Conservation (phyloP, 2,113 vertebrate species). For the Acanthochromis polyacanthus region DNA sequence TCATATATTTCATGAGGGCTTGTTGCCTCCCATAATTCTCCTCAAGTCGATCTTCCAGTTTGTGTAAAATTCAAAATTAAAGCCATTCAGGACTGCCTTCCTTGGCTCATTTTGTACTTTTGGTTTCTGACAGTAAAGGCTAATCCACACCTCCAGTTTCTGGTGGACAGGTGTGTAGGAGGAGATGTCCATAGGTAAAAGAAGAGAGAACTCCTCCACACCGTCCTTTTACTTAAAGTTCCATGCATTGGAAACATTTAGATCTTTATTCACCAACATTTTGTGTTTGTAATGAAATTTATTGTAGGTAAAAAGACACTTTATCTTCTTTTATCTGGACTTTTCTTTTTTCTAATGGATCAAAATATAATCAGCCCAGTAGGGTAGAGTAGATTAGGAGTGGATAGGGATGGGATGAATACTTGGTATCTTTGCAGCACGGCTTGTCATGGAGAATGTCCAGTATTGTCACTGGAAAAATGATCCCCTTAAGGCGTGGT, state of each 20-base stretch:
- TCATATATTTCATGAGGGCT: conserved; percentile 10
- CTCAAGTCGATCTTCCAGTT: neutral
- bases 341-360: neutral
- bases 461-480: conserved; percentile 14
- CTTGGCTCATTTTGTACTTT: neutral
- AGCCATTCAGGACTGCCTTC: neutral
- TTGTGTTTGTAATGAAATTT: too few species aligned
- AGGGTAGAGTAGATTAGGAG: too few species aligned
- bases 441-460: conserved; percentile 23
- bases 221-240: too few species aligned
- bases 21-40: neutral
- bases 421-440: neutral
- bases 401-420: neutral
- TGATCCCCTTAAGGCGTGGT: conserved; percentile 27
- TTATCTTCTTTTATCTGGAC: too few species aligned
- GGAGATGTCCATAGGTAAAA: too few species aligned
- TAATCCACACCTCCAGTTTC: too few species aligned
- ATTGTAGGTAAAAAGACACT: too few species aligned
- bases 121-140: neutral
- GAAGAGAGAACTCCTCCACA: too few species aligned
- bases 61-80: neutral
- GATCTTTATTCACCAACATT: too few species aligned
- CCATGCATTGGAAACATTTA: neutral
- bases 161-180: too few species aligned
- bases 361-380: neutral